These are phyloP conservation scores for Hyalella azteca DNA, from an alignment of 2,888 invertebrate species.

Conservation along the genomic window DNA sequence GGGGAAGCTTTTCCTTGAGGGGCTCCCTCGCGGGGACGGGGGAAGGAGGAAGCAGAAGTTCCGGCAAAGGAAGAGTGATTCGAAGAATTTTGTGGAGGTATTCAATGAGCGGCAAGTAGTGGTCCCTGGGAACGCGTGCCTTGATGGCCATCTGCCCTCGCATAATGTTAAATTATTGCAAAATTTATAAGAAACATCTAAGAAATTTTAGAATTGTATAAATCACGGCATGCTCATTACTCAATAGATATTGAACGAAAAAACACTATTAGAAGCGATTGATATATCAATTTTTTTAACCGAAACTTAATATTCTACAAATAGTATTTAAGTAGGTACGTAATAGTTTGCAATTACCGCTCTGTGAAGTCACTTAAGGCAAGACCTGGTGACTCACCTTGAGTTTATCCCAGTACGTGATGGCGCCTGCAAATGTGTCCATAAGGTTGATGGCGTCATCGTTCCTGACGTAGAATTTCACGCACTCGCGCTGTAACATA, in stretches of 20 bases:
- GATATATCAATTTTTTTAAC: too few species aligned
- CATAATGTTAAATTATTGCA: neutral
- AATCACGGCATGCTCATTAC: too few species aligned
- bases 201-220: too few species aligned
- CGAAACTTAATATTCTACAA: too few species aligned
- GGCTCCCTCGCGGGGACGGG: neutral
- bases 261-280: too few species aligned
- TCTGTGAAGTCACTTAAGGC: too few species aligned
- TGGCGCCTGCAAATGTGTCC: conserved; percentile 48
- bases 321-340: too few species aligned
- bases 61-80: conserved; percentile 35
- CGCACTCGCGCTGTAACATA: conserved; percentile 48
- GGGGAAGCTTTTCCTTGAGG: neutral
- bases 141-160: conserved; percentile 48
- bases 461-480: conserved; percentile 53
- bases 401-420: conserved; percentile 57
- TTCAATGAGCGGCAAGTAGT: conserved; percentile 49
- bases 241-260: too few species aligned
- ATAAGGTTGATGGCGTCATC: conserved; percentile 52
- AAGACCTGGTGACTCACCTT: conserved; percentile 46
- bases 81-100: conserved; percentile 51
- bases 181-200: too few species aligned
- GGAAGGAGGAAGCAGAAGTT: conserved; percentile 20
- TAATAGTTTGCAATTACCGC: too few species aligned
- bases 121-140: conserved; percentile 55